These are phyloP conservation scores for Lasioglossum leucozonium DNA, from an alignment of 2,888 invertebrate species.

Conservation along the genomic window DNA sequence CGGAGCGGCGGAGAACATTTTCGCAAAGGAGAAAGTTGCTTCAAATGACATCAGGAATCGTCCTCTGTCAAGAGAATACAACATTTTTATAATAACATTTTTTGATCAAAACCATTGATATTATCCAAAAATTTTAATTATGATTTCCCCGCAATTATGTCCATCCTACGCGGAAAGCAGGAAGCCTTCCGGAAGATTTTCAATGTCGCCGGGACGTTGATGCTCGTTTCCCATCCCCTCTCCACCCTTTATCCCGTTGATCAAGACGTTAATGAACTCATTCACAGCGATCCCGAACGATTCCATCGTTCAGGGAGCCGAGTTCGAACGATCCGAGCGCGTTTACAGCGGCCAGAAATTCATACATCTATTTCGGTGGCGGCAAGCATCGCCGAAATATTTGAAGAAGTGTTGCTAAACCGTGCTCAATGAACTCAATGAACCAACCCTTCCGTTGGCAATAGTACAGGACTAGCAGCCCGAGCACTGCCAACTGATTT, in stretches of 20 bases:
- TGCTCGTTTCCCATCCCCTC: not conserved
- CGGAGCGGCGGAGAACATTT: too few relatives aligned
- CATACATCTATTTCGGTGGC: constrained; percentile 41
- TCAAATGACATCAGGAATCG: too few relatives aligned
- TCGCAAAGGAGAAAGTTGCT: too few relatives aligned
- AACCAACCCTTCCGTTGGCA: constrained; percentile 54
- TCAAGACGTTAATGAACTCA: constrained; percentile 38
- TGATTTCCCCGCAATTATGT: too few relatives aligned
- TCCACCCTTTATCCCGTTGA: too few relatives aligned
- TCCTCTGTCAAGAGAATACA: too few relatives aligned
- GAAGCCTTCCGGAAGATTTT: too few relatives aligned
- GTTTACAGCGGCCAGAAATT: constrained; percentile 41
- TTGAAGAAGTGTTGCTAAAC: constrained; percentile 54
- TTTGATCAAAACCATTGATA: too few relatives aligned
- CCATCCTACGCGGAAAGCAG: too few relatives aligned
- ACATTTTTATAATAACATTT: too few relatives aligned
- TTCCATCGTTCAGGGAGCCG: constrained; percentile 8
- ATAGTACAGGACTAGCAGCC: constrained; percentile 32
- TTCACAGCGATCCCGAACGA: constrained; percentile 26
- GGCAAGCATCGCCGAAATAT: constrained; percentile 47
- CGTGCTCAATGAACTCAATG: constrained; percentile 64
- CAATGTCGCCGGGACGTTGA: not conserved
- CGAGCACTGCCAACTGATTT: constrained; percentile 44
- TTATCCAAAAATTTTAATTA: too few relatives aligned
- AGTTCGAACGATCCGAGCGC: constrained; percentile 16